Conservation (phyloP, 2,797 vertebrate species). For the Dendrocincla tyrannina region DNA sequence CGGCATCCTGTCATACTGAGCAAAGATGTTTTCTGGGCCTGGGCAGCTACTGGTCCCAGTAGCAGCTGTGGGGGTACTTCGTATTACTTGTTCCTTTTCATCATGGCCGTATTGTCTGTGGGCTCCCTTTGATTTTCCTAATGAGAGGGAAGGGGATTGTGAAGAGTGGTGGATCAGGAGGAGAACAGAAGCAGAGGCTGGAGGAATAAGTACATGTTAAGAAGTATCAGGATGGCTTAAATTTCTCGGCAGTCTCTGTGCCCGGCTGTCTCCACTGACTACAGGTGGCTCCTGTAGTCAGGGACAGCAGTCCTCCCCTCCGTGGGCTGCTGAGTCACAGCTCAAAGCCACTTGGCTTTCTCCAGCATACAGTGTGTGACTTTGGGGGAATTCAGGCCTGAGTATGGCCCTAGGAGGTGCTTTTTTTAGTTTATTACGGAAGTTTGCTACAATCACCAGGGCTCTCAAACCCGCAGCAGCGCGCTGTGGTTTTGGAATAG, state of each 20-base stretch:
- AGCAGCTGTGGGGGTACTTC: neutral
- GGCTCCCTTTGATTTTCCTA: neutral
- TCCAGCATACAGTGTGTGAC: fast-evolving
- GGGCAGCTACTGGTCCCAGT: fast-evolving
- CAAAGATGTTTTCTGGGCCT: neutral
- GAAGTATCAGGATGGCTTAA: neutral
- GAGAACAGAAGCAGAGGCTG: neutral
- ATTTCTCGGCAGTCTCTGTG: neutral
- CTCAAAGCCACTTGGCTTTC: neutral
- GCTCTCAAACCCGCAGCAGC: neutral
- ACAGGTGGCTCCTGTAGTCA: neutral
- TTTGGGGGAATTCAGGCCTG: neutral
- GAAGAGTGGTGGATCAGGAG: neutral
- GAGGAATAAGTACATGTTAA: fast-evolving
- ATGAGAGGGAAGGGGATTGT: neutral
- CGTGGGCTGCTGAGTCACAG: neutral
- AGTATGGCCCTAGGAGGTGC: neutral
- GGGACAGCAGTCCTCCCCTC: neutral
- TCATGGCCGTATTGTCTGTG: neutral
- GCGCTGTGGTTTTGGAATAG: neutral
- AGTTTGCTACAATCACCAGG: neutral
- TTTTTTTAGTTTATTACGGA: neutral
- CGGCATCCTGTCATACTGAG: neutral
- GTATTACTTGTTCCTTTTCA: neutral
- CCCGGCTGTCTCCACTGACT: fast-evolving